Percentiles rank a stretch among this genome's conserved stretches.
Conservation (phyloP, 2,113 vertebrate species). For the Megaptera novaeangliae region DNA sequence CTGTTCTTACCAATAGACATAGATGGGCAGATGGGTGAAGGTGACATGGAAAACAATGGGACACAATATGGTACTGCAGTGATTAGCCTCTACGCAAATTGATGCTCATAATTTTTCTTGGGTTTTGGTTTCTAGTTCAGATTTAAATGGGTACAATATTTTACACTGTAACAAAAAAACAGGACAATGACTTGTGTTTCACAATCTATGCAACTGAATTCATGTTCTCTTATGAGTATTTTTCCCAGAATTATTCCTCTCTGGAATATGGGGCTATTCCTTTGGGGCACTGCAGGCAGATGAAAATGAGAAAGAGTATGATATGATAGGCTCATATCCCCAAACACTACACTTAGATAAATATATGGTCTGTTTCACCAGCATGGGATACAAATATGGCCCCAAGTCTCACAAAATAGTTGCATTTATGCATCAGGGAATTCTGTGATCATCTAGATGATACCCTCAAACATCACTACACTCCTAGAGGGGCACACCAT, state of each 20-base stretch:
- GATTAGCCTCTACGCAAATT: not conserved
- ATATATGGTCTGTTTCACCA: not conserved
- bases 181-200: not conserved
- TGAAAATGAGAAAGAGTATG: not conserved
- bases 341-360: not conserved
- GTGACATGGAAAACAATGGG: not conserved
- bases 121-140: not conserved
- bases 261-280: not conserved
- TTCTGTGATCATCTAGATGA: not conserved
- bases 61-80: not conserved
- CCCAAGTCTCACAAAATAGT: not conserved
- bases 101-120: not conserved
- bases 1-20: not conserved
- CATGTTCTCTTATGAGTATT: not conserved
- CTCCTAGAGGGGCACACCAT: not conserved
- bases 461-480: not conserved
- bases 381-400: not conserved
- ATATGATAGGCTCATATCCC: not conserved
- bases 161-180: not conserved
- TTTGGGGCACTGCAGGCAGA: not conserved
- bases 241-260: not conserved
- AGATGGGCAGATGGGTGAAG: not conserved
- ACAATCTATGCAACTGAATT: not conserved
- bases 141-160: not conserved
- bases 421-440: not conserved